phyloP scores from a whole-genome alignment of 1,140 invertebrate species.

The Scaptomyza pallida region DNA sequence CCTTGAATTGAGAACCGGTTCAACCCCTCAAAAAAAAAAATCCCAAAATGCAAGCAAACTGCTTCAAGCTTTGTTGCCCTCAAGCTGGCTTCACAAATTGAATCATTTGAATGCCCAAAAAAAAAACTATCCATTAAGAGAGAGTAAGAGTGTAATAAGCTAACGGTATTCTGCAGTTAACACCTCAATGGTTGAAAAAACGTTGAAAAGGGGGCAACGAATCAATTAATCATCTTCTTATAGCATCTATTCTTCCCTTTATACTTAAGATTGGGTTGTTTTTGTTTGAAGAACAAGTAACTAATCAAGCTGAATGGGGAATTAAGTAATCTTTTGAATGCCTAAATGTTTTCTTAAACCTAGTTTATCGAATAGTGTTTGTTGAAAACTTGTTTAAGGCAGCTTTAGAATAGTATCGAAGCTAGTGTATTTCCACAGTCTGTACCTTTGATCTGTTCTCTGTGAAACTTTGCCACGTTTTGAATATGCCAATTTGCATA shows the following conservation, averaged over 20 bases:
- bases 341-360: no score
- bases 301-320: neutral
- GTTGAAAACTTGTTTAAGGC: no score
- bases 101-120: constrained; percentile 33
- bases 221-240: constrained; percentile 32
- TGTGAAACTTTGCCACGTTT: neutral
- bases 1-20: constrained; percentile 39
- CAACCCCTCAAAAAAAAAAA: constrained; percentile 4
- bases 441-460: neutral
- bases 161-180: constrained; percentile 18
- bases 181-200: constrained; percentile 7
- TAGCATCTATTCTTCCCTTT: neutral
- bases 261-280: neutral
- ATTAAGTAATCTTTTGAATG: neutral
- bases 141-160: constrained; percentile 25
- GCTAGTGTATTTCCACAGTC: neutral
- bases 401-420: no score
- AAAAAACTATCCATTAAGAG: neutral
- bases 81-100: constrained; percentile 35
- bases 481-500: constrained; percentile 47
- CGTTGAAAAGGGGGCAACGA: constrained; percentile 10
- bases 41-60: neutral
- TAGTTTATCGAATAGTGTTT: no score
- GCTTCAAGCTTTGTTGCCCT: constrained; percentile 7
- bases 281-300: constrained; percentile 5